Evolutionary conservation across 2,888 invertebrate genomes (phyloP).

Genomic region (Megaustenia siamemsis): DNA sequence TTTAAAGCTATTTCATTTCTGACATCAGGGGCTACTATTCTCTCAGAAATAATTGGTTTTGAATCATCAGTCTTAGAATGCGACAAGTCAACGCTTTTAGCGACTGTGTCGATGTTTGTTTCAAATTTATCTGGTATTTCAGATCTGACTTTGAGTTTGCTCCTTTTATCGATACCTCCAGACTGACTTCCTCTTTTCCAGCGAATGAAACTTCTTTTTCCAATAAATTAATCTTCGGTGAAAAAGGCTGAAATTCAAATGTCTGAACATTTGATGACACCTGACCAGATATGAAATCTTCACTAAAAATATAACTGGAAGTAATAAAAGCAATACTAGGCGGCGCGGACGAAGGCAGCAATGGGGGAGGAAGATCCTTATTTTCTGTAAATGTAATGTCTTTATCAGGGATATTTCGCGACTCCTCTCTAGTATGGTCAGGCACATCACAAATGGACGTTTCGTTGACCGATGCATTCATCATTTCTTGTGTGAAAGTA

Average conservation of each 20-base stretch:
- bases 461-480: neutral
- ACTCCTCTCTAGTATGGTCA: neutral
- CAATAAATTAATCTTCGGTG: conserved; percentile 44
- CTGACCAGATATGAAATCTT: conserved; percentile 18
- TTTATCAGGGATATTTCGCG: neutral
- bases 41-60: too few relatives aligned
- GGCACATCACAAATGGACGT: neutral
- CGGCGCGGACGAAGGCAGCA: conserved; percentile 10
- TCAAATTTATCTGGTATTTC: too few relatives aligned
- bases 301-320: neutral
- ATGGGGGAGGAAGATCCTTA: conserved; percentile 21
- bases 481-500: neutral
- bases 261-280: conserved; percentile 26
- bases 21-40: too few relatives aligned
- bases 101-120: too few relatives aligned
- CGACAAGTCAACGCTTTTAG: neutral
- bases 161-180: neutral
- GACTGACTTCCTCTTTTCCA: neutral
- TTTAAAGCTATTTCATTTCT: too few relatives aligned
- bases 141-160: neutral
- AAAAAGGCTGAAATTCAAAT: conserved; percentile 39
- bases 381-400: neutral
- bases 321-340: conserved; percentile 1
- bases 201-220: neutral
- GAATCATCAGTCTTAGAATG: neutral